Evolutionary conservation across 2,888 invertebrate species (phyloP).

Genomic region (Odontothrips loti): DNA sequence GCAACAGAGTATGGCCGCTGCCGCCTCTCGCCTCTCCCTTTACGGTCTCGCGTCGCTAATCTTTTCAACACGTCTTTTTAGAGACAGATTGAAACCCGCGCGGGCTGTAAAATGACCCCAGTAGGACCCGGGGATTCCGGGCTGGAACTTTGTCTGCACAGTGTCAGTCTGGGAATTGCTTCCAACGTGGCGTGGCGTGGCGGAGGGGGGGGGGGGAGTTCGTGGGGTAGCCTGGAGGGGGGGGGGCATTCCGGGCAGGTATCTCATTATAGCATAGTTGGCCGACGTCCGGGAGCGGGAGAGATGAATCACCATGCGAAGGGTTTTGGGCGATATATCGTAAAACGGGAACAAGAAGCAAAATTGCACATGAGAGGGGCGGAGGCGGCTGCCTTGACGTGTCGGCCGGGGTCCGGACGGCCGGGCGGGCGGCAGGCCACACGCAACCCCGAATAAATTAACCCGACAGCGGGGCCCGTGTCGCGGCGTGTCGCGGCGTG

Average conservation of each 20-base stretch:
- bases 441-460: neutral
- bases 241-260: neutral
- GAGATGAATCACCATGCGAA: neutral
- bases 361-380: neutral
- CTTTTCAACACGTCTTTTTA: too few relatives aligned
- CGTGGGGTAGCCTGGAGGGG: neutral
- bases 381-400: neutral
- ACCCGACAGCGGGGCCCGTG: neutral
- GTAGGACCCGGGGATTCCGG: too few relatives aligned
- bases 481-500: neutral
- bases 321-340: neutral
- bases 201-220: neutral
- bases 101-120: too few relatives aligned
- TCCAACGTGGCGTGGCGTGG: neutral
- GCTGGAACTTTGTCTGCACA: too few relatives aligned
- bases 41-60: too few relatives aligned
- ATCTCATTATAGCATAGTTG: slow-evolving; percentile 26
- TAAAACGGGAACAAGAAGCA: neutral
- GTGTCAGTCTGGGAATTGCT: neutral
- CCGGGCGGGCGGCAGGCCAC: neutral
- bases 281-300: neutral
- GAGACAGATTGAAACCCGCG: too few relatives aligned
- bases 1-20: too few relatives aligned
- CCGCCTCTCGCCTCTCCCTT: too few relatives aligned
- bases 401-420: too few relatives aligned